phyloP scores from a whole-genome alignment of 2,888 invertebrate genomes.

The Epirrhoe alternata region DNA sequence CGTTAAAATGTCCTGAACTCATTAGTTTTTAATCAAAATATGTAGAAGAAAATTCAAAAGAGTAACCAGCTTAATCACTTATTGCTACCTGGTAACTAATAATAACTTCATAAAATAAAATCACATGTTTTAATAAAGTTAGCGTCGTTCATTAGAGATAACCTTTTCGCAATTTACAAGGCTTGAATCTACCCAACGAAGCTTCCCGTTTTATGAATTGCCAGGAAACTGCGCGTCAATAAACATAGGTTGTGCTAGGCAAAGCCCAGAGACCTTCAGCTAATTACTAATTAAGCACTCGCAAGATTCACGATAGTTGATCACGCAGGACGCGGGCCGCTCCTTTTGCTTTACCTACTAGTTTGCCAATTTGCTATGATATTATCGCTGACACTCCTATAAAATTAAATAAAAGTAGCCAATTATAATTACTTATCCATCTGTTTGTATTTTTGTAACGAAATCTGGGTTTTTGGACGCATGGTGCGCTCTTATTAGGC shows the following conservation, averaged over 20 bases:
- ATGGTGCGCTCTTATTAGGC: no score
- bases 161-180: neutral
- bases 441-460: no score
- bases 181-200: slow-evolving; percentile 9
- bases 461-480: no score
- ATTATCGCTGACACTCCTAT: slow-evolving; percentile 1
- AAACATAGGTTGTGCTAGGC: slow-evolving; percentile 31
- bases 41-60: no score
- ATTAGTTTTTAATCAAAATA: no score
- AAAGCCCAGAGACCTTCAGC: slow-evolving; percentile 54
- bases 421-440: no score
- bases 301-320: slow-evolving; percentile 62
- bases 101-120: no score
- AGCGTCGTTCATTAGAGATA: neutral
- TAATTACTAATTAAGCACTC: slow-evolving; percentile 62
- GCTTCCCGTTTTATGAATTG: slow-evolving; percentile 37
- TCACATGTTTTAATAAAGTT: no score
- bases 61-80: no score
- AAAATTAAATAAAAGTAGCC: neutral
- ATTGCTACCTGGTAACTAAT: no score
- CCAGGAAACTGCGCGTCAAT: slow-evolving; percentile 47
- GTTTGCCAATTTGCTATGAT: slow-evolving; percentile 25
- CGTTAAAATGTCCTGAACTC: no score
- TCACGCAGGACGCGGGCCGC: slow-evolving; percentile 48
- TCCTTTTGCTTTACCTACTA: slow-evolving; percentile 29